Evolutionary conservation across 2,113 vertebrate genomes (phyloP), one percentile per base, ranked within the genome.

Genomic region (Silurus asotus): DNA sequence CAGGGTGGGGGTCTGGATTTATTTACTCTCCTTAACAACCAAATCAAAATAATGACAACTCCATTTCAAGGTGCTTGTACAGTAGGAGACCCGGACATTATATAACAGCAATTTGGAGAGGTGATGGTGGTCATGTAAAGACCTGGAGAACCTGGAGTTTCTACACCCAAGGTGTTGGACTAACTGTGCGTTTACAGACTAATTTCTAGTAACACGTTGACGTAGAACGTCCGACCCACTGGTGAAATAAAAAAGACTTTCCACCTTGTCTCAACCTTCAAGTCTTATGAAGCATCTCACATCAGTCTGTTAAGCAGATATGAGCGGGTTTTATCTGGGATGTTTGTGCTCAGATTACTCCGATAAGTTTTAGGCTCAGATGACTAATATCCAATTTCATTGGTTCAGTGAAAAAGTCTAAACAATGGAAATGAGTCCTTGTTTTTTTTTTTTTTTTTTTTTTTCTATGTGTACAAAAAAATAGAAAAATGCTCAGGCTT

Each of bases 371-470:
- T 8, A 59, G 88, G 90, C 91, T 91, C 92, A 88, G 86, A 88
- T 94, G 93, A 92, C 93, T 76, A 89, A 92, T 93, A 91, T 95
- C 92, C 81, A 67, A 93, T 95, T 95, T 94, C 93, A 93, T 89
- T 85, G 82, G 88, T 90, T 95, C 92, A 94, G 93, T 92, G 86
- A 91, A 92, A 91, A 67, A 75, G 80, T 90, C 61, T 17, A 58
- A 79, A 79, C 53, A 58, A 55, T 79, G 76, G 55, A 11, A 79
- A 79, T 48, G 28, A 61, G 58, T 48, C 56, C 55, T 58, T 74
- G 8, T 51, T 75, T 23, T 75, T 48, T 14, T 28, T 70, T 70
- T 70, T 45, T n/a, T n/a, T 65, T 25, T 67, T 45, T 70, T 45
- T 20, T 23, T 10, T 23, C n/a, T 28, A 23, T 79, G 56, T 59